Percentiles rank a stretch among this genome's conserved stretches.
Evolutionary conservation across 2,797 vertebrate genomes (phyloP).

Genomic region (Otus scops): DNA sequence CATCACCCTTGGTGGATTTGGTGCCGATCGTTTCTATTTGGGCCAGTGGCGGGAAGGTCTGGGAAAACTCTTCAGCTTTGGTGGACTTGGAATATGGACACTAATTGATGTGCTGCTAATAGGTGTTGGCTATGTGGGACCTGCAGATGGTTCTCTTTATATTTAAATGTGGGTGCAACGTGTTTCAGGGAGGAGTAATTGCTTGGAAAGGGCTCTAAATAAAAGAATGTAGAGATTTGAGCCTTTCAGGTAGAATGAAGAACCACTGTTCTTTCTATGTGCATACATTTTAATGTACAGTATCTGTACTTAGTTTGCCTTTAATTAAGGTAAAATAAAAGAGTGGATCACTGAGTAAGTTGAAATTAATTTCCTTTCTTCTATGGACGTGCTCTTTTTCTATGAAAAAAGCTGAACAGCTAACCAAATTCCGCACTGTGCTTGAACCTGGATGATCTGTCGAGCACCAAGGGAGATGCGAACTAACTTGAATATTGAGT

Average conservation of each 20-base stretch:
- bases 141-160: constrained; percentile 95
- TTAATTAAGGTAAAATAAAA: constrained; percentile 78
- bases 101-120: constrained; percentile 94
- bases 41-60: constrained; percentile 98
- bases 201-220: neutral
- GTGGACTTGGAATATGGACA: constrained; percentile 97
- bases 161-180: constrained; percentile 75
- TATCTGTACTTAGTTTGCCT: constrained; percentile 82
- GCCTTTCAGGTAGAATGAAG: neutral
- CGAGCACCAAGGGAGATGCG: neutral
- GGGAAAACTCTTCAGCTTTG: constrained; percentile 98
- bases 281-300: constrained; percentile 74
- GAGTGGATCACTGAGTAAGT: constrained; percentile 20
- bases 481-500: neutral
- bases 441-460: neutral
- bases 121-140: constrained; percentile 94
- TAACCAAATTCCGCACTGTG: neutral
- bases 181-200: neutral
- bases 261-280: neutral
- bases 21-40: constrained; percentile 96
- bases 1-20: constrained; percentile 96
- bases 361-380: constrained; percentile 50
- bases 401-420: constrained; percentile 10
- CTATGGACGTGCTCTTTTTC: constrained; percentile 12
- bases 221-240: neutral